Base-by-base conservation (phyloP, 2,113 vertebrate species). In the Poeciliopsis retropinna region DNA sequence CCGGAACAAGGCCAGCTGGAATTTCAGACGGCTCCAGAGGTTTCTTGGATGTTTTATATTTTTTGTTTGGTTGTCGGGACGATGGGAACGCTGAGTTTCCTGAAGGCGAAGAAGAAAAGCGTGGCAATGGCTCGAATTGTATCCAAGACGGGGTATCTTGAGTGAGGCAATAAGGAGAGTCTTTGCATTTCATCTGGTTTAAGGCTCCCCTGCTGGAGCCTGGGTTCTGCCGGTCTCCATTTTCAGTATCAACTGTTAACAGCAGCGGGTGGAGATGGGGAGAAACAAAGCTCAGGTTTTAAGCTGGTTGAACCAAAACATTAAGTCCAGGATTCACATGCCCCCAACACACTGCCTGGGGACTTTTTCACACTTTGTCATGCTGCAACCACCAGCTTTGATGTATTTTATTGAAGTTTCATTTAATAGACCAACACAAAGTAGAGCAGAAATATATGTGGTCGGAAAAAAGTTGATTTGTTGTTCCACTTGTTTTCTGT, bases 281-380 rank as follows among this genome's bases (percentile, higher is more conserved):
- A 57, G 64, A 70, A 41, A 14, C 39, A 15, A 41, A 15, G 44
- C 70, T 83, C 86, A 87, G 91, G 87, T 89, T 75, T 64, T 34
- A n/a, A 28, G 78, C 81, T 87, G 88, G 86, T 89, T 89, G 83
- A 89, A 75, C 72, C 37, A 37, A 64, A 70, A 17, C 30, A 47
- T 25, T n/a, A 57, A 57, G n/a, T 57, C 51, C 51, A 47, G 17
- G 44, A 1, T 5, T 47, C 17, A 7, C 15, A 19, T 47, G 44
- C 14, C 17, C 17, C 17, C 17, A 47, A 19, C 5, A 47, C 44
- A 47, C 15, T 19, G 44, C 44, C 44, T 47, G 44, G 44, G 44
- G 19, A 47, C 17, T 7, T 47, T 47, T 19, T 17, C 44, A 19
- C 44, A 47, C 15, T 6, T 47, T 47, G 17, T 47, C 17, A 19